These are phyloP conservation scores for Calameuta filiformis DNA, from an alignment of 2,888 invertebrate genomes.

Conservation along the genomic window DNA sequence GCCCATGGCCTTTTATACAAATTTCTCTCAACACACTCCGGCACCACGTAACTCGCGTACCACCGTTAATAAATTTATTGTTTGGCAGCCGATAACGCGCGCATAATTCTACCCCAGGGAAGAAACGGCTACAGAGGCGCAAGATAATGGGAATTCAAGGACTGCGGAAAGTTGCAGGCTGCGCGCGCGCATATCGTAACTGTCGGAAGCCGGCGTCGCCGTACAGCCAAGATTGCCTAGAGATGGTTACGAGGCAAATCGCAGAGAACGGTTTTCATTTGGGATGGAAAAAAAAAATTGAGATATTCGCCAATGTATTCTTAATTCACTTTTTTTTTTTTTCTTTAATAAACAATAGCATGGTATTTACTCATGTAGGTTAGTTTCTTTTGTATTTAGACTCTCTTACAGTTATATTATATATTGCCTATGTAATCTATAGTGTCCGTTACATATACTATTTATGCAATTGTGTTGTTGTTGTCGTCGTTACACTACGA, in stretches of 20 bases:
- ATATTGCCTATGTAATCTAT: slow-evolving; percentile 45
- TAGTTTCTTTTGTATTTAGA: slow-evolving; percentile 53
- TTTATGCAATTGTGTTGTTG: slow-evolving; percentile 39
- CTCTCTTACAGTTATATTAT: slow-evolving; percentile 55
- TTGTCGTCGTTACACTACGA: not conserved
- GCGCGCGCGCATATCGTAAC: not conserved
- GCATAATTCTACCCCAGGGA: not conserved
- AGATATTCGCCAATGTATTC: slow-evolving; percentile 4
- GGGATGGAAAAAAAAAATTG: not conserved
- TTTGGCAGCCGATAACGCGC: not conserved
- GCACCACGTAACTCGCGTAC: not conserved
- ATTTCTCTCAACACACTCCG: not conserved
- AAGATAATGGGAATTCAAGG: not conserved
- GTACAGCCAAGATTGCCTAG: not conserved
- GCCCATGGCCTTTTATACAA: not conserved
- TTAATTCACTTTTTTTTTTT: slow-evolving; percentile 39
- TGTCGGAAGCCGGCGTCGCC: not conserved
- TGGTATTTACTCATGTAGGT: slow-evolving; percentile 55
- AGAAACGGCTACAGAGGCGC: not conserved
- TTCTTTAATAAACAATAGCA: slow-evolving; percentile 61
- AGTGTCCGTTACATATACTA: slow-evolving; percentile 20
- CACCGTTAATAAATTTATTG: not conserved
- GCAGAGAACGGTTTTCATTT: not conserved
- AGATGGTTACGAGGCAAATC: not conserved
- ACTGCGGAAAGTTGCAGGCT: not conserved